Evolutionary conservation across 2,888 invertebrate genomes (phyloP), one percentile per base, ranked within the genome.

Genomic region (Yponomeuta malinellus): DNA sequence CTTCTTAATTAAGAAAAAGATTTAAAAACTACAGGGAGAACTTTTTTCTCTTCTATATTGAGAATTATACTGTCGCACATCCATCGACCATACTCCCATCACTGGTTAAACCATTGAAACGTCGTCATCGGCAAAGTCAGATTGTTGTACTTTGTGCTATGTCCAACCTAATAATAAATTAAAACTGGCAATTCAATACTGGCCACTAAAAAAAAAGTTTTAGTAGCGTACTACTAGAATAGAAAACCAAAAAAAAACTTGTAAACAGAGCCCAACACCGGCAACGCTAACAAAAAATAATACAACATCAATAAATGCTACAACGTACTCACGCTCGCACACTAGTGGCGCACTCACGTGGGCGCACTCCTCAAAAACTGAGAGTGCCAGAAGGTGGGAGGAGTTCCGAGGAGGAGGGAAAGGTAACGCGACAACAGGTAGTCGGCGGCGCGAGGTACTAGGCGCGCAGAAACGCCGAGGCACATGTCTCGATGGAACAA

Each of bases 341-440:
- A 65, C 65, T 33, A 31, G 12, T 29, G 23, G 23, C 23, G 23
- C 23, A 23, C 23, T 23, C 29, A 23, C 6, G 33, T 5, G 33
- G 5, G 5, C 65, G 65, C 65, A 29, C 29, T 33, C 65, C 29
- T 33, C 33, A 29, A 29, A 64, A 64, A 29, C 23, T 29, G 2
- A 29, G 3, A 29, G 31, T 65, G 29, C 29, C 65, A 31, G 33
- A 43, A 52, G 29, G 66, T 70, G 65, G 66, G 65, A 70, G 66
- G 65, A 70, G 64, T 29, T 8, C 68, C 15, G 63, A 52, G 59
- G 67, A 37, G 63, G 71, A 71, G 71, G 63, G 31, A 70, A 70
- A 66, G 12, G 52, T 71, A 66, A 72, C 70, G 73, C 72, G 72
- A 74, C 75, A 75, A 75, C 75, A 76, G 75, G 75, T 74, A 75